Evolutionary conservation across 2,888 invertebrate genomes (phyloP), one percentile per base, ranked within the genome.

Genomic region (Drosophila subsilvestris): DNA sequence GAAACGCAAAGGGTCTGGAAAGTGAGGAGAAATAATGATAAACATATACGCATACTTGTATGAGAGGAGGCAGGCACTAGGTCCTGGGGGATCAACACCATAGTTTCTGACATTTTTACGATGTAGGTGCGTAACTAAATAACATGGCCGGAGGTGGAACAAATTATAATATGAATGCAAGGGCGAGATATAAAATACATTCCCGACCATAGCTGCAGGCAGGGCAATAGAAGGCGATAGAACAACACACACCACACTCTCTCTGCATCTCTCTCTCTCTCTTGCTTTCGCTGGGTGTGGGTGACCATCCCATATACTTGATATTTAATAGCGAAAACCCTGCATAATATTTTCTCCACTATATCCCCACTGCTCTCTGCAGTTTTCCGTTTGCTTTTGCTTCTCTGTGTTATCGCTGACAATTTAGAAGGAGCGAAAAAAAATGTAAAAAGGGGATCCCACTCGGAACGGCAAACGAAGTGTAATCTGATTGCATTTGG

Each of bases 401-500:
- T 73, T 61, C 82, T 75, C 77, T 67, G 78, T 80, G 78, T 82
- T 87, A 78, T 85, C 75, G 72, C 78, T 81, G 80, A 75, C 76
- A 85, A 87, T 80, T 82, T 76, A 82, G 78, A 76, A 75, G 69
- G 53, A 66, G 65, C 27, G 58, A 37, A 43, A 69, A 69, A 57
- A 68, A 73, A 67, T 48, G 56, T 59, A 25, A n/a, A 32, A 9
- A 55, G 37, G 25, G 43, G 48, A 37, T 42, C 44, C 20, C 29
- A 22, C 27, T 45, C 22, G 43, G 58, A 69, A 67, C 54, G 68
- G 58, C 83, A 80, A 86, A 78, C 81, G 76, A 87, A 73, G 67
- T 82, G 80, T 86, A 84, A 88, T 88, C 88, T 88, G 86, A 84
- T 87, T 84, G 88, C 83, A 85, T 85, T 81, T 85, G 85, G 79